Evolutionary conservation across 1,140 invertebrate species (phyloP).

Genomic region (Lucilia cuprina): DNA sequence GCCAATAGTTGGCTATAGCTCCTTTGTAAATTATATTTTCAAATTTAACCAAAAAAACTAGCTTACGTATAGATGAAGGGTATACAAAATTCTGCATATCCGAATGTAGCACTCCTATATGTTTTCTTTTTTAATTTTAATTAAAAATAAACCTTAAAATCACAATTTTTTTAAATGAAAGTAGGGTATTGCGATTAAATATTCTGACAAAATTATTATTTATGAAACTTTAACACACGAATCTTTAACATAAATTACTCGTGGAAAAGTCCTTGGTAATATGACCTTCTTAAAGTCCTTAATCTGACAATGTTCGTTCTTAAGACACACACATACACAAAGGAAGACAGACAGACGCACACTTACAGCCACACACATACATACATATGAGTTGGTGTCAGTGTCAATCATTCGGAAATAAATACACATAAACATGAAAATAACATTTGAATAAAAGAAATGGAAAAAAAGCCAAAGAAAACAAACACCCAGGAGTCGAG

Average conservation of each 20-base stretch:
- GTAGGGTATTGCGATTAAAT: too few species aligned
- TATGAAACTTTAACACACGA: neutral
- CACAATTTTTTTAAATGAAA: too few species aligned
- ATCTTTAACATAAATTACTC: neutral
- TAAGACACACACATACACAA: too few species aligned
- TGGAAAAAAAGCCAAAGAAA: neutral
- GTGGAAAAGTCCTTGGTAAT: neutral
- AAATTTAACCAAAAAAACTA: too few species aligned
- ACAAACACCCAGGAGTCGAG: neutral
- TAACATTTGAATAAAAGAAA: constrained; percentile 29
- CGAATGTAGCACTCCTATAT: too few species aligned
- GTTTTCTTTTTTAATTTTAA: too few species aligned
- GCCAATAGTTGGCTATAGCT: too few species aligned
- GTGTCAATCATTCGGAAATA: constrained; percentile 30
- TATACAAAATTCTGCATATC: too few species aligned
- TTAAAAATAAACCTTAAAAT: too few species aligned
- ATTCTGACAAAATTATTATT: neutral
- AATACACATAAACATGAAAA: constrained; percentile 36
- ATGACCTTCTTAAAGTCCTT: neutral
- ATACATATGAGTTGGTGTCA: neutral
- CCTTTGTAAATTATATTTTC: too few species aligned
- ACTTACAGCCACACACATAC: neutral
- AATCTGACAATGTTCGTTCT: constrained; percentile 28
- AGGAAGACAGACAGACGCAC: constrained; percentile 42
- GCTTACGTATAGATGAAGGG: too few species aligned